Conservation (phyloP, 2,113 vertebrate genomes). For the Crotophaga sulcirostris region DNA sequence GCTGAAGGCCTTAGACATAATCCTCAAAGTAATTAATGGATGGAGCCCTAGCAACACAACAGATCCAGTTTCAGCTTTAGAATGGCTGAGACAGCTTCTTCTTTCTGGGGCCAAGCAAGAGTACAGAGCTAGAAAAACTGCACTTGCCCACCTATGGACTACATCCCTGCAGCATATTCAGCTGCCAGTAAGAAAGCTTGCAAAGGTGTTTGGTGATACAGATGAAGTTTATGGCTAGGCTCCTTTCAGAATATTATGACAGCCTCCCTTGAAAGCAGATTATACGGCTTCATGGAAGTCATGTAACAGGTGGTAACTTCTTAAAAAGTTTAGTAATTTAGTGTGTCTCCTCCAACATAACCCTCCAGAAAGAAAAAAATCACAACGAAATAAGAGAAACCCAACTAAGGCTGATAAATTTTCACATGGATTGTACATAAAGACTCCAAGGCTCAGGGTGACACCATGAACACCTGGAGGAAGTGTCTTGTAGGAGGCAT, state of each 20-base stretch:
- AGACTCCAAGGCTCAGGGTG: neutral
- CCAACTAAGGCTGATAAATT: neutral
- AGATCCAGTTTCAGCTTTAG: neutral
- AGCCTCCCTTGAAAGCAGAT: neutral
- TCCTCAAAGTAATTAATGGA: neutral
- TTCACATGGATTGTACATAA: neutral
- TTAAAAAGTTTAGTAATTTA: neutral
- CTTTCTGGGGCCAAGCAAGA: neutral
- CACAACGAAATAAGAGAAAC: neutral
- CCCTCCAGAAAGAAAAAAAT: neutral
- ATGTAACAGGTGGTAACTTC: neutral
- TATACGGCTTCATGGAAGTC: neutral
- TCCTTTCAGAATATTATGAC: neutral
- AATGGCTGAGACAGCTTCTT: neutral
- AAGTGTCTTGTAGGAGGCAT: neutral
- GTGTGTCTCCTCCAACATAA: accelerated
- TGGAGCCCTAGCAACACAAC: neutral
- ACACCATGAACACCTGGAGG: neutral
- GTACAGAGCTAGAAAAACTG: neutral
- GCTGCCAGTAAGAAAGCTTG: neutral
- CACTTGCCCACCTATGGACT: neutral
- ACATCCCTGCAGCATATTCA: neutral
- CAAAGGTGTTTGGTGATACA: neutral
- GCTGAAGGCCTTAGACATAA: neutral
- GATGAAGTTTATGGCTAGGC: neutral